Evolutionary conservation across 92 coral and sea anemone genomes (phyloP).

Genomic region (Zoanthus sociatus): DNA sequence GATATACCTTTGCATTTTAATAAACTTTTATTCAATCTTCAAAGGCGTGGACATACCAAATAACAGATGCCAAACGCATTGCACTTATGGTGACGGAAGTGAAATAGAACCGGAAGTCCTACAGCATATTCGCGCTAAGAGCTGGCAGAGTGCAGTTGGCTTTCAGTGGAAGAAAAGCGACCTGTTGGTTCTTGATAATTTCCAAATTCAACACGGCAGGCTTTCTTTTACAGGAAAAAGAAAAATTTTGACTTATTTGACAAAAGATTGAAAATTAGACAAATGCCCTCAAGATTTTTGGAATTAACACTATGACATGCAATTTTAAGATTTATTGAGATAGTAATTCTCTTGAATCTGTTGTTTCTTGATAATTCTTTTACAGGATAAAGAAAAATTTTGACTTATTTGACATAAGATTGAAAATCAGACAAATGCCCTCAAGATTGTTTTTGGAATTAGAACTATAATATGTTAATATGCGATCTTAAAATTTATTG

Average conservation of each 20-base stretch:
- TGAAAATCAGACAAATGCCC: neutral
- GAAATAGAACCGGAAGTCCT: constrained; percentile 84
- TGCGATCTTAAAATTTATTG: no score
- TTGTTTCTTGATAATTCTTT: constrained; percentile 81
- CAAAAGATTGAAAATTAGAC: constrained; percentile 43
- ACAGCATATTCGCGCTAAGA: constrained; percentile 75
- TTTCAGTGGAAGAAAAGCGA: constrained; percentile 89
- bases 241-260: constrained; percentile 69
- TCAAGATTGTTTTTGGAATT: no score
- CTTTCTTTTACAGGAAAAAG: constrained; percentile 78
- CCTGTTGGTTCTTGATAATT: constrained; percentile 77
- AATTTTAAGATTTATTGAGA: no score
- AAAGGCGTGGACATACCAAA: constrained; percentile 65
- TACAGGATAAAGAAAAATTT: constrained; percentile 68
- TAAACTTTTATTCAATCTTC: no score
- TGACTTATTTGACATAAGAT: constrained; percentile 73
- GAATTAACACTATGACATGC: no score
- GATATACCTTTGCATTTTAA: no score
- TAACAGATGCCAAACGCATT: constrained; percentile 80
- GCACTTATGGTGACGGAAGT: constrained; percentile 84
- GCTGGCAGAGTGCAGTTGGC: constrained; percentile 86
- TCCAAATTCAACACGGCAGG: constrained; percentile 69
- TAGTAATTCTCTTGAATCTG: no score
- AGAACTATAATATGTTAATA: no score
- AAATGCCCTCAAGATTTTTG: no score